Base-by-base conservation (phyloP, 2,888 invertebrate species). In the Drosophila stalkeri region DNA sequence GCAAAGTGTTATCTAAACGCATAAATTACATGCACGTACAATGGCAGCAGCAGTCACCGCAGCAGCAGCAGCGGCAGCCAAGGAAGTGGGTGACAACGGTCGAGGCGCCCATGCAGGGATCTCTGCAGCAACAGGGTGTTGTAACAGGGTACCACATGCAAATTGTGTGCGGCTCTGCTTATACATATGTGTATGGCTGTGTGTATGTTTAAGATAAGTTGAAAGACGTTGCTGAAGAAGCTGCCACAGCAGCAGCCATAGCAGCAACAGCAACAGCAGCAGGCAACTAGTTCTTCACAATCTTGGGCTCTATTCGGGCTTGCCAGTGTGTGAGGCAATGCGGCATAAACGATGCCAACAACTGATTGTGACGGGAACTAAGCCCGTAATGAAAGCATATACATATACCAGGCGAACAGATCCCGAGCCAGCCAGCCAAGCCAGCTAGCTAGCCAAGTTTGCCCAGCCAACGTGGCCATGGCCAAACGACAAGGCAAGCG, bases 291-390 rank as follows among this genome's bases (percentile, higher is more conserved):
- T 81, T 70, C 73, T 68, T 35, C 56, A 63, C 67, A 74, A 73
- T 63, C 64, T 56, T 70, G 27, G 27, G 33, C n/a, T 51, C n/a
- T 51, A 27, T 55, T 46, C 64, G 52, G 64, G 47, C 63, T 37
- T 33, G 69, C 33, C 52, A 33, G 71, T 80, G 75, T 80, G 79
- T 81, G 74, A 59, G 75, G 83, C 88, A 90, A 87, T 89, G 91
- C 90, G 88, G 89, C 84, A 90, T 80, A 80, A 86, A 84, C 81
- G 86, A 91, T 91, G 90, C 90, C 91, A 91, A 91, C 91, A 91
- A 91, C 91, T 90, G 91, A 91, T 91, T 91, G 91, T 90, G 91
- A 91, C 90, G 90, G 89, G 89, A 90, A 91, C 90, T 91, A 90
- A 91, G 91, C 91, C 77, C 82, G 89, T 90, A 90, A 90, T 90